Evolutionary conservation across 2,888 invertebrate genomes (phyloP), one percentile per base, ranked within the genome.

Genomic region (Dynastes tityus): DNA sequence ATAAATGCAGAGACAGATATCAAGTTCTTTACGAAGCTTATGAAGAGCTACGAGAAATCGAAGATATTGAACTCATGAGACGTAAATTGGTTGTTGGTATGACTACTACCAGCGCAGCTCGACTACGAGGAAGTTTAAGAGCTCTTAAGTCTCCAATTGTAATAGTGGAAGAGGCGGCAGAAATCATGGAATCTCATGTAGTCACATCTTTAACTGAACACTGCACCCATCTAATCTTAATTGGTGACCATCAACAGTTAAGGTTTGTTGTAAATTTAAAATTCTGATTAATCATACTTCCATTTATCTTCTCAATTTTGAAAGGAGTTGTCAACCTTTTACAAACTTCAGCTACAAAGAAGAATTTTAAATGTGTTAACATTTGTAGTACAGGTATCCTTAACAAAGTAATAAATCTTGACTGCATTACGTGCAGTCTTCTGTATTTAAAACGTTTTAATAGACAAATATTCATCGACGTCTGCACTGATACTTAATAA

Each of bases 141-240:
- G 89, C 90, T 67, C 87, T 95, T 2, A 88, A 90, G 78, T 91
- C 92, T 2, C 91, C 92, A 80, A 93, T 95, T 83, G 94, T 95
- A 0, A 91, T 95, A 16, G 94, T 97, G 0, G 97, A 97, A 87
- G 97, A 97, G 89, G 97, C 97, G 0, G 97, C 96, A 0, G 96
- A 97, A 89, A 95, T 97, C 0, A 88, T 96, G 51, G 97, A 97
- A 86, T 91, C 95, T 0, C 97, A 97, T 85, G 92, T 96, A n/a
- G 89, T 96, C 0, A 93, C 95, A 0, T 93, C 95, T 0, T 88
- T 97, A 22, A 94, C 95, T 0, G 87, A 90, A 37, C 88, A 91
- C 68, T 95, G 95, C 81, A 90, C 97, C 86, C 97, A 97, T 87
- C 90, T 96, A 0, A 94, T 97, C 84, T 90, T 97, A 16, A 95